phyloP scores from a whole-genome alignment of 2,113 vertebrate species.

The Romanogobio albipinnatus region DNA sequence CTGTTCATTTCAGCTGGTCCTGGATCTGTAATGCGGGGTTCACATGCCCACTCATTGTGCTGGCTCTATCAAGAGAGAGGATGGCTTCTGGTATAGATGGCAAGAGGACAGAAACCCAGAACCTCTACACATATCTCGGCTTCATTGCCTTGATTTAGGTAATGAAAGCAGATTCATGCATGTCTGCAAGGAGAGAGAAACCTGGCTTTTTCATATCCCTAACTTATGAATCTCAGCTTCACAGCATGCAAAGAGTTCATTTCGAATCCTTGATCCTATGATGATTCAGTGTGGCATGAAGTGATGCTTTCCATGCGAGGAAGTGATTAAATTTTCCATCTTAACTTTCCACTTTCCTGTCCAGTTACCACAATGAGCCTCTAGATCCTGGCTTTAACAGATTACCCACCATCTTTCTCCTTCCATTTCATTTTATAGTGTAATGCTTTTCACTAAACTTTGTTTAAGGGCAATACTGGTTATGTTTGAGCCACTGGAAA shows the following conservation, averaged over 20 bases:
- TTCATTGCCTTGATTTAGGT: conserved; percentile 4
- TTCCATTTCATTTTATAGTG: no score
- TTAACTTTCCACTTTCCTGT: not conserved
- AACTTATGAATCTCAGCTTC: not conserved
- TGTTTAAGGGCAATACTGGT: no score
- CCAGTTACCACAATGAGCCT: not conserved
- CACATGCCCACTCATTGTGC: conserved; percentile 13
- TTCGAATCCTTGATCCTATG: not conserved
- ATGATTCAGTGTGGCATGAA: not conserved
- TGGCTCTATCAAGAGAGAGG: conserved; percentile 13
- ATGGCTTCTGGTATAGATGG: conserved; percentile 7
- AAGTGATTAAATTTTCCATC: not conserved
- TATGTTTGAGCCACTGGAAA: no score
- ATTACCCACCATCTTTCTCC: no score
- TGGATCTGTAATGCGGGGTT: no score
- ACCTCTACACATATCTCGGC: not conserved
- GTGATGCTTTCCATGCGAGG: not conserved
- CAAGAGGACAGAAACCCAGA: not conserved
- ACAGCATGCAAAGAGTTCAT: not conserved
- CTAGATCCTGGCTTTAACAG: no score
- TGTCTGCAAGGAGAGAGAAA: no score
- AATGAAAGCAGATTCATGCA: conserved; percentile 20
- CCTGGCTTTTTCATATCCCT: no score
- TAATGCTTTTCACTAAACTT: no score
- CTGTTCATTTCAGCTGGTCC: no score